phyloP scores from a whole-genome alignment of 2,113 vertebrate genomes.

The Philantomba maxwellii region DNA sequence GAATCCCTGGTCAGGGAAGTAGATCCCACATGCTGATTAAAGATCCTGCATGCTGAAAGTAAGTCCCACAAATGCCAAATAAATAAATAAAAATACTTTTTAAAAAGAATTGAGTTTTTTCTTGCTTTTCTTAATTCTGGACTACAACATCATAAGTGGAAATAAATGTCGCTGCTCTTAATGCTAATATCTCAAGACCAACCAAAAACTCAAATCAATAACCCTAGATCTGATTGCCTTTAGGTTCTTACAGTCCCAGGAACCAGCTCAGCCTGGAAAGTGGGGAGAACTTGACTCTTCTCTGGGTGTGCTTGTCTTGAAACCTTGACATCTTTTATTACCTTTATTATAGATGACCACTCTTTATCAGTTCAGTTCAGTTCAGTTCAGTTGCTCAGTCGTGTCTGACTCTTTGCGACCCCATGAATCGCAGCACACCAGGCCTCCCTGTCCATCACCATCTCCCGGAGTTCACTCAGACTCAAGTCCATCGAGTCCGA shows the following conservation, averaged over 20 bases:
- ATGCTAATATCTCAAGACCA: not conserved
- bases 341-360: not conserved
- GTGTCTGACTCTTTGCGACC: rapidly evolving
- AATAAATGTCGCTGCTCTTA: not conserved
- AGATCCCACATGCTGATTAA: not conserved
- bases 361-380: not conserved
- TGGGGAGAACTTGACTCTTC: not conserved
- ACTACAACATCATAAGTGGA: not conserved
- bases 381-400: too few relatives aligned
- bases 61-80: not conserved
- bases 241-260: not conserved
- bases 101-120: not conserved
- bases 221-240: not conserved
- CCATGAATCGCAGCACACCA: rapidly evolving
- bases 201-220: not conserved
- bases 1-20: not conserved
- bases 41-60: not conserved
- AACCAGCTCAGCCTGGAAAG: not conserved
- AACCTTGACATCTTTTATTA: not conserved
- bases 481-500: too few relatives aligned
- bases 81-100: not conserved
- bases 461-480: too few relatives aligned
- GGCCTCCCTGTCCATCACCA: too few relatives aligned
- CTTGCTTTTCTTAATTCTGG: conserved; percentile 22
- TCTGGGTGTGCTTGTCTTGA: not conserved